Evolutionary conservation across 2,888 invertebrate species (phyloP).

Genomic region (Drosophila colorata): DNA sequence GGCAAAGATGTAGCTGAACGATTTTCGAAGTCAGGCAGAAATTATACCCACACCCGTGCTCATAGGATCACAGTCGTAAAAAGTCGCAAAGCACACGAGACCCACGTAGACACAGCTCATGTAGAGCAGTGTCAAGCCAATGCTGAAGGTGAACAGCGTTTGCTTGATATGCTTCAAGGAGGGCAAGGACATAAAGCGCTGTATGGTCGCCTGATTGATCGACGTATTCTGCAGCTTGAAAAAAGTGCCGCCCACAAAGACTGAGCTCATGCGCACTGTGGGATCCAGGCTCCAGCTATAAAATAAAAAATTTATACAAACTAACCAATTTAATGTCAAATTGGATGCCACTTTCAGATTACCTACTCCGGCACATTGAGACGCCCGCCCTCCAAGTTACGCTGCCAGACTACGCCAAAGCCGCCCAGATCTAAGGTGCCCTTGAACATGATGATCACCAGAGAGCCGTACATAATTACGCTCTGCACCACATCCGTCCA

Average conservation of each 20-base stretch:
- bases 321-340: no score
- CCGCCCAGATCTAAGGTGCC: slow-evolving; percentile 91
- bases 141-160: slow-evolving; percentile 88
- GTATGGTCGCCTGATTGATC: slow-evolving; percentile 93
- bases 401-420: slow-evolving; percentile 87
- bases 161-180: slow-evolving; percentile 89
- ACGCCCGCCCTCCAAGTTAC: slow-evolving; percentile 89
- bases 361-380: slow-evolving; percentile 89
- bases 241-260: slow-evolving; percentile 90
- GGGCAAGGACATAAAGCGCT: slow-evolving; percentile 92
- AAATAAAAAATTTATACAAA: neutral
- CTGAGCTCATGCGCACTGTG: slow-evolving; percentile 91
- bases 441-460: slow-evolving; percentile 90
- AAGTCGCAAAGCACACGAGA: slow-evolving; percentile 90
- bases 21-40: fast-evolving
- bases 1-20: neutral
- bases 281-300: slow-evolving; percentile 89
- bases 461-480: slow-evolving; percentile 90
- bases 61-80: slow-evolving; percentile 91
- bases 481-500: slow-evolving; percentile 93
- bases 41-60: slow-evolving; percentile 88
- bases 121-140: slow-evolving; percentile 88
- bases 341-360: neutral
- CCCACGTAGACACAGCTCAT: slow-evolving; percentile 90
- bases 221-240: slow-evolving; percentile 91